phyloP scores from a whole-genome alignment of 2,113 vertebrate species.

The Serilophus lunatus region DNA sequence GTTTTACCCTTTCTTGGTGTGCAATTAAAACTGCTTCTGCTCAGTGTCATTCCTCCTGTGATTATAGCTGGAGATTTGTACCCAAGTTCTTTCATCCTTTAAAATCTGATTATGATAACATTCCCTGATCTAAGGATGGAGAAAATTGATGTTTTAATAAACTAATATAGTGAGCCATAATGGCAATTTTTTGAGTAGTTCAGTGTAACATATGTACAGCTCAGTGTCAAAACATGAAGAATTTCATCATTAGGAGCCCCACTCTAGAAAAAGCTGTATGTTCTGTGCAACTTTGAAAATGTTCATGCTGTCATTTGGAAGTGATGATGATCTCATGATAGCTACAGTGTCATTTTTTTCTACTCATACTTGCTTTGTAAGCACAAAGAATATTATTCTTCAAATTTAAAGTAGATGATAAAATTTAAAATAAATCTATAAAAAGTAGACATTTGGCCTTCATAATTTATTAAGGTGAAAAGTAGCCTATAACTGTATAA shows the following conservation, averaged over 20 bases:
- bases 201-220: neutral
- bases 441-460: neutral
- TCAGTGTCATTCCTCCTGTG: neutral
- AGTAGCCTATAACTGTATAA: neutral
- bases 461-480: neutral
- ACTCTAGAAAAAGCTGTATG: neutral
- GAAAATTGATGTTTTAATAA: neutral
- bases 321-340: neutral
- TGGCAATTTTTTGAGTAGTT: neutral
- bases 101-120: neutral
- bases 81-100: neutral
- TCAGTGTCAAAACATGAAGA: neutral
- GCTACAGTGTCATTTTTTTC: neutral
- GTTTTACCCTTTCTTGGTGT: neutral
- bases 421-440: neutral
- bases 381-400: neutral
- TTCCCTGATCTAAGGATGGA: neutral
- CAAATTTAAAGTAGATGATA: neutral
- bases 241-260: neutral
- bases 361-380: neutral
- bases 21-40: neutral
- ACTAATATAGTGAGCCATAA: neutral
- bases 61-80: neutral
- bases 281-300: neutral
- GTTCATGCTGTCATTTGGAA: neutral